Percentiles rank a stretch among this genome's conserved stretches.
phyloP scores from a whole-genome alignment of 2,797 vertebrate species.

The Setipinna tenuifilis region DNA sequence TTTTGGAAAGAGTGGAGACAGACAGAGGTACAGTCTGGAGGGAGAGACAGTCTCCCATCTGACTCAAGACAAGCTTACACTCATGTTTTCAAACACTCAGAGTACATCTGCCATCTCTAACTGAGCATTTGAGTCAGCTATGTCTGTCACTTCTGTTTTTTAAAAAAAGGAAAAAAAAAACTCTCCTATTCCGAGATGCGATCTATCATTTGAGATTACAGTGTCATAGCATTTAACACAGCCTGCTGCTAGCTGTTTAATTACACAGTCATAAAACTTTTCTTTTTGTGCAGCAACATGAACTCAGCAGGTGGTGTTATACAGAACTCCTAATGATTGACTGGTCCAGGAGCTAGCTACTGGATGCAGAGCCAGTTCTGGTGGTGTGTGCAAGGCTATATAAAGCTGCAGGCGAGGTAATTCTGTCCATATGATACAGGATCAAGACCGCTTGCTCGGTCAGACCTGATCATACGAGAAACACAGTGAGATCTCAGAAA shows the following conservation, averaged over 20 bases:
- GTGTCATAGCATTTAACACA: background rate
- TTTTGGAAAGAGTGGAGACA: background rate
- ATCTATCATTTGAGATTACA: background rate
- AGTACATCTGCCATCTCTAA: conserved; percentile 1
- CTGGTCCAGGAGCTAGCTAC: background rate
- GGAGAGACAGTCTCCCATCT: background rate
- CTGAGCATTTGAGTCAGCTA: conserved; percentile 19
- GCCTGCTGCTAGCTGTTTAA: background rate
- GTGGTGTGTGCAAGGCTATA: background rate
- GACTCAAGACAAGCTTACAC: background rate
- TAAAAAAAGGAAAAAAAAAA: background rate
- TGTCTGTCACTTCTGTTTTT: conserved; percentile 4
- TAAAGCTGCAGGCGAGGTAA: background rate
- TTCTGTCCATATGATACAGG: conserved; percentile 19
- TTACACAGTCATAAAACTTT: background rate
- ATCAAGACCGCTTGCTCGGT: background rate
- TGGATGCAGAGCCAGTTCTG: background rate
- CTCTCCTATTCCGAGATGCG: background rate
- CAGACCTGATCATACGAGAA: background rate
- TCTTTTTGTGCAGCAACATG: background rate
- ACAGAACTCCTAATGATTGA: background rate
- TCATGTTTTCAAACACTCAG: conserved; percentile 10
- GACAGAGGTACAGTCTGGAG: background rate
- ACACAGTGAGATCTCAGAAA: background rate
- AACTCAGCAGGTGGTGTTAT: background rate